Percentiles rank a stretch among this genome's conserved stretches.
Conservation (phyloP, 2,888 invertebrate genomes). For the Imbricaverruca yamaguchii region DNA sequence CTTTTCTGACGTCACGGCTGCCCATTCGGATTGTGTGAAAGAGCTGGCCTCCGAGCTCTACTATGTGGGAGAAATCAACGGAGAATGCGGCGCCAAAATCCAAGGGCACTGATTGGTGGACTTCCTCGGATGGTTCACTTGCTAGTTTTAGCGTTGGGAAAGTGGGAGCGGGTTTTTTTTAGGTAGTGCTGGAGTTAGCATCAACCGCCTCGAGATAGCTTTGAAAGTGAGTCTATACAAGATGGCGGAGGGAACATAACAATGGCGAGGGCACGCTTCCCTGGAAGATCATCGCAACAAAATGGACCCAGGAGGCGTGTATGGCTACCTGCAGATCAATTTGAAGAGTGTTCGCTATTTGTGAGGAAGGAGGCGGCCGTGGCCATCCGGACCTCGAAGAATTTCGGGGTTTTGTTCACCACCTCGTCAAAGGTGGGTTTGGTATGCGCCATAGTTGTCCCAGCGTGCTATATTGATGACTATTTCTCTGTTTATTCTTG, state of each 20-base stretch:
- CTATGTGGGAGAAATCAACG: not conserved
- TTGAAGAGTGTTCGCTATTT: not conserved
- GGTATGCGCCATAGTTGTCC: not conserved
- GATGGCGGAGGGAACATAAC: conserved; percentile 7
- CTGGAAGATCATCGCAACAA: conserved; percentile 1
- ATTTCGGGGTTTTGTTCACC: not conserved
- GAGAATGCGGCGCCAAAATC: conserved; percentile 5
- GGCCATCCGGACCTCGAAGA: not conserved
- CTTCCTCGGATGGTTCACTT: not conserved
- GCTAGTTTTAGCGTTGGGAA: not conserved
- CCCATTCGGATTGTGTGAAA: no score
- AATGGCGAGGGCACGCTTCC: not conserved
- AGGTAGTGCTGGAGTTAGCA: not conserved
- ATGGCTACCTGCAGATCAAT: conserved; percentile 6
- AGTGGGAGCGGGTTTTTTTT: not conserved
- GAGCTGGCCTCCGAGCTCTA: no score
- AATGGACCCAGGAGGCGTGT: conserved; percentile 11
- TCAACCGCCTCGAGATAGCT: not conserved
- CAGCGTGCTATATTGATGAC: not conserved
- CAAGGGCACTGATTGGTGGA: not conserved
- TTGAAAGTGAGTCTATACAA: conserved; percentile 2
- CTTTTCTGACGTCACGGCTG: no score
- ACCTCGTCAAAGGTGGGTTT: not conserved
- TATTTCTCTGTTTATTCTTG: not conserved
- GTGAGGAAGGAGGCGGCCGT: not conserved